phyloP scores from a whole-genome alignment of 2,888 invertebrate genomes.

The Digitonthophagus gazella region DNA sequence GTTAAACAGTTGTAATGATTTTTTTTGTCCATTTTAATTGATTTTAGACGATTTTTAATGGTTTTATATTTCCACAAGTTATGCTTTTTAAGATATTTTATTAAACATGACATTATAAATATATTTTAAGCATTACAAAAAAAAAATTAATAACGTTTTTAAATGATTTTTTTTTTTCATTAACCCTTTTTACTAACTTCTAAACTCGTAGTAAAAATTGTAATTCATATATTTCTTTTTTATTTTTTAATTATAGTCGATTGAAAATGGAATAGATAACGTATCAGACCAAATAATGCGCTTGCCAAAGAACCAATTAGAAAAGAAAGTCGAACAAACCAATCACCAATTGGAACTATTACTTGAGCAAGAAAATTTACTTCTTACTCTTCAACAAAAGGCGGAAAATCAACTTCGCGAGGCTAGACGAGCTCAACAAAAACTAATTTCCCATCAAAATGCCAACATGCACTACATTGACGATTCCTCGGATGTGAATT shows the following conservation, averaged over 20 bases:
- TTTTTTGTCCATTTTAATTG: too few relatives aligned
- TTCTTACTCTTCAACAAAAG: slow-evolving; percentile 46
- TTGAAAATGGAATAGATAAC: slow-evolving; percentile 39
- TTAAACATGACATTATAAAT: too few relatives aligned
- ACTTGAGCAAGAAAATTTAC: slow-evolving; percentile 42
- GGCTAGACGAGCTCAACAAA: slow-evolving; percentile 46
- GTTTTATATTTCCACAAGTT: too few relatives aligned
- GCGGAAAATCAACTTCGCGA: slow-evolving; percentile 48
- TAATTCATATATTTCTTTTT: neutral
- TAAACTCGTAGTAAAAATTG: too few relatives aligned
- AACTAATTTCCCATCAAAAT: slow-evolving; percentile 33
- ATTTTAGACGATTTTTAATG: too few relatives aligned
- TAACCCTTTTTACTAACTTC: too few relatives aligned
- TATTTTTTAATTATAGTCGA: slow-evolving; percentile 15
- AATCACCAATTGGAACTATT: slow-evolving; percentile 42
- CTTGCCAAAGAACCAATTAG: slow-evolving; percentile 37
- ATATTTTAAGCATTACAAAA: too few relatives aligned
- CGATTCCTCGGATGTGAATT: slow-evolving; percentile 17
- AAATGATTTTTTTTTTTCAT: too few relatives aligned
- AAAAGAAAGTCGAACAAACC: slow-evolving; percentile 41
- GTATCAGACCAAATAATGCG: slow-evolving; percentile 33
- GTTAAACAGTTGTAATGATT: too few relatives aligned
- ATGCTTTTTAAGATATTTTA: too few relatives aligned
- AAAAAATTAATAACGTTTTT: too few relatives aligned
- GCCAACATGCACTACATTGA: slow-evolving; percentile 15